Percentiles rank a stretch among this genome's conserved stretches.
phyloP scores from a whole-genome alignment of 2,888 invertebrate genomes.

The Drosophila imparisetae region DNA sequence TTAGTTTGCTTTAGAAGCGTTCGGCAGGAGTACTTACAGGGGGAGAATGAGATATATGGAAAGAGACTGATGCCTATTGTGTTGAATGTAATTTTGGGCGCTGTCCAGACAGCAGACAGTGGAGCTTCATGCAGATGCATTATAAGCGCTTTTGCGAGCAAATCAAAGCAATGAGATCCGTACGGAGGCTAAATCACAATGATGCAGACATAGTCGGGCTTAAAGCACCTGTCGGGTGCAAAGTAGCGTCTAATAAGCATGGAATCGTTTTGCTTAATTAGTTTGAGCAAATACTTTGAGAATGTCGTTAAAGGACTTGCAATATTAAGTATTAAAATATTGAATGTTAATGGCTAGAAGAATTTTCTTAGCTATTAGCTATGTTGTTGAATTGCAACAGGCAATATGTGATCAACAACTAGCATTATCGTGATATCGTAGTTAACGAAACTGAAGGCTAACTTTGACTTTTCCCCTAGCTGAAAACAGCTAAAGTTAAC shows the following conservation, averaged over 20 bases:
- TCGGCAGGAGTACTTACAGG: background rate
- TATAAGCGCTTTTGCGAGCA: slow-evolving; percentile 3
- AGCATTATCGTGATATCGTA: background rate
- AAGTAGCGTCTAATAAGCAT: background rate
- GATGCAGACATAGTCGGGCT: background rate
- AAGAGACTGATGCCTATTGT: slow-evolving; percentile 17
- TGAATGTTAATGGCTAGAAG: background rate
- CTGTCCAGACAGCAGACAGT: slow-evolving; percentile 14
- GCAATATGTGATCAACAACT: background rate
- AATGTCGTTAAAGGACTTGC: background rate
- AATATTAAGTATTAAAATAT: background rate
- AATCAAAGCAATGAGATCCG: slow-evolving; percentile 1
- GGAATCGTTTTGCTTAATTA: background rate
- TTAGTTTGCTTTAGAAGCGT: slow-evolving; percentile 46
- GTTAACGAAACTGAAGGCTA: background rate
- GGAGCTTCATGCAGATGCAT: background rate
- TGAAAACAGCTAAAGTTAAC: background rate
- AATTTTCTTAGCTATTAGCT: background rate
- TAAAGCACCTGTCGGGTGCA: slow-evolving; percentile 1
- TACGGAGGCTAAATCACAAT: background rate
- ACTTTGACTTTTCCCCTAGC: background rate
- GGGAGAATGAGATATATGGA: background rate
- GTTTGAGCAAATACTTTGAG: background rate
- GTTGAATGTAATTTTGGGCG: slow-evolving; percentile 27
- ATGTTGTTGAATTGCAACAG: background rate